phyloP scores from a whole-genome alignment of 2,888 invertebrate species.

The Pandemis cinnamomeana region DNA sequence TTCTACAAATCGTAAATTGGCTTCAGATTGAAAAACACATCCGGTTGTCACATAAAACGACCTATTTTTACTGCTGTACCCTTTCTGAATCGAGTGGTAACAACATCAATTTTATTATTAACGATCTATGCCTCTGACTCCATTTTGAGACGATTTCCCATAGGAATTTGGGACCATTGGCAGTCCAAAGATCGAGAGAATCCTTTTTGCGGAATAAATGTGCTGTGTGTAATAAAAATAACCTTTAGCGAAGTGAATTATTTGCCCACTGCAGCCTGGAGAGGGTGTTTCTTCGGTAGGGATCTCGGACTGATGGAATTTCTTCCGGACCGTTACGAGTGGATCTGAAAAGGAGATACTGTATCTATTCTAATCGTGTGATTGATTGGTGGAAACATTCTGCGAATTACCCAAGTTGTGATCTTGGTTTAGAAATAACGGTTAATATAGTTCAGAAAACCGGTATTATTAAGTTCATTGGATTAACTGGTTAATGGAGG shows the following conservation, averaged over 20 bases:
- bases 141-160: slow-evolving; percentile 10
- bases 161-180: slow-evolving; percentile 7
- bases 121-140: slow-evolving; percentile 10
- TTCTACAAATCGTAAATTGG: slow-evolving; percentile 25
- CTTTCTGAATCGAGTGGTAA: slow-evolving; percentile 25
- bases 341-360: too few relatives aligned
- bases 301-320: background rate
- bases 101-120: slow-evolving; percentile 32
- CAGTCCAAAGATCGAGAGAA: background rate
- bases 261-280: background rate
- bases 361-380: too few relatives aligned
- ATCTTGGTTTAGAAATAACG: too few relatives aligned
- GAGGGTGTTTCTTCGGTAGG: background rate
- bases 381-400: too few relatives aligned
- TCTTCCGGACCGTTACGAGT: background rate
- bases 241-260: slow-evolving; percentile 11
- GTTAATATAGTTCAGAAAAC: too few relatives aligned
- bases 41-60: slow-evolving; percentile 19
- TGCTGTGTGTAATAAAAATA: slow-evolving; percentile 26
- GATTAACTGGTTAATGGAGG: too few relatives aligned
- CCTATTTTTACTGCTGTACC: slow-evolving; percentile 27
- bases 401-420: too few relatives aligned
- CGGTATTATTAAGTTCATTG: too few relatives aligned
- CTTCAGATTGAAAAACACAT: slow-evolving; percentile 27
- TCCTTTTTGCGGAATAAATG: slow-evolving; percentile 27